Evolutionary conservation across 2,113 vertebrate species (phyloP), one percentile per base, ranked within the genome.

Genomic region (Indicator indicator): DNA sequence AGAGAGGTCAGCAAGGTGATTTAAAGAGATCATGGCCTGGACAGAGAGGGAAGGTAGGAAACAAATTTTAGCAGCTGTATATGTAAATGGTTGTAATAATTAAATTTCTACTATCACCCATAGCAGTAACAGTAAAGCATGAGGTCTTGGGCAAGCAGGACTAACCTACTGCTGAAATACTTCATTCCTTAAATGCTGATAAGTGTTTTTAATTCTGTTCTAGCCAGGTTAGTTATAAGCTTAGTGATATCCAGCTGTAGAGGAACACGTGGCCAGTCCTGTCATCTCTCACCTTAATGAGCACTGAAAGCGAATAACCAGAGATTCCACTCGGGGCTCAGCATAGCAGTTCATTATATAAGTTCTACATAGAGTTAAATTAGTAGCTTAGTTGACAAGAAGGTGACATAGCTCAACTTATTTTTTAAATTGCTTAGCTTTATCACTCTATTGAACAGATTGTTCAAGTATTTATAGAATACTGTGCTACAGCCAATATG

Each of bases 371-470:
- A 93, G 86, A 96, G 93, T 95, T 95, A 96, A 96, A 97, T 97
- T 97, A 91, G 89, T 90, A 73, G 85, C 80, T 54, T 94, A 88
- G 95, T 95, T 97, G 97, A 98, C 93, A 96, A 97, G 96, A 95
- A 95, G 85, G 95, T 96, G 97, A 97, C 96, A 96, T 21, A 67
- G 93, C 96, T 97, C 96, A 94, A 95, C 93, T 95, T 96, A 93
- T 94, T 97, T 97, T 96, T 97, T 81, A 95, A 97, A 96, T 95
- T 95, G 94, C 96, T 97, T 96, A 95, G 96, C 76, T 97, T 95
- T 97, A 96, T 97, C 96, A 93, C 95, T 89, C 89, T 97, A 88
- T 94, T 86, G 95, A 97, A 91, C 95, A 87, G 95, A 95, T 94
- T 83, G 94, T 73, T 87, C 79, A 80, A 86, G 94, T 95, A 94